Conservation (phyloP, 2,888 invertebrate genomes). For the Lasioglossum lativentre region DNA sequence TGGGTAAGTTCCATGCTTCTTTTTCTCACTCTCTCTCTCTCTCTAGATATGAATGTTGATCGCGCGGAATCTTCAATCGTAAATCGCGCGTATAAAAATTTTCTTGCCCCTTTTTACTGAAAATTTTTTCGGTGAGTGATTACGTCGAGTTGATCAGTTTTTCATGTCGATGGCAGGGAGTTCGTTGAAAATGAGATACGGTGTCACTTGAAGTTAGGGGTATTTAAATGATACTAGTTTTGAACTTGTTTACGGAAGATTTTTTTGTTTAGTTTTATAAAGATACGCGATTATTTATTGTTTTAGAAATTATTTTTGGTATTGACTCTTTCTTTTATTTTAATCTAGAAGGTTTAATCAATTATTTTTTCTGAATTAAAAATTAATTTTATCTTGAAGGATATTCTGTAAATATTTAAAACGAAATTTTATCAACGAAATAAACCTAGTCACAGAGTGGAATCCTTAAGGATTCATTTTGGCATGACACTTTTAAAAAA, state of each 20-base stretch:
- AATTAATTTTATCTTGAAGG: too few relatives aligned
- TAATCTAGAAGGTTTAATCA: too few relatives aligned
- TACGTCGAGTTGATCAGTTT: neutral
- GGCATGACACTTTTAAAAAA: too few relatives aligned
- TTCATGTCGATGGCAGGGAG: neutral
- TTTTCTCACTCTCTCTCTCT: neutral
- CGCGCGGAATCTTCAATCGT: neutral
- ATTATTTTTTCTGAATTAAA: too few relatives aligned
- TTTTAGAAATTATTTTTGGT: too few relatives aligned
- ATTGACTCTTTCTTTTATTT: too few relatives aligned
- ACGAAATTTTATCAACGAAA: too few relatives aligned
- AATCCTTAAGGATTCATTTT: too few relatives aligned
- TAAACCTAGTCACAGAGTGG: too few relatives aligned
- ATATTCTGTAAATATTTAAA: too few relatives aligned
- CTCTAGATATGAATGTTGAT: neutral
- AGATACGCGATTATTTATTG: neutral
- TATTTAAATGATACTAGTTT: neutral
- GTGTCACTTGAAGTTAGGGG: neutral
- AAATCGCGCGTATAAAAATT: neutral
- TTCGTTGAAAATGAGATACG: neutral
- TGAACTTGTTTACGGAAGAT: neutral
- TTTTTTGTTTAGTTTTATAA: too few relatives aligned
- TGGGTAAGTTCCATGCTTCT: slow-evolving; percentile 91
- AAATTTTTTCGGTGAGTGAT: too few relatives aligned
- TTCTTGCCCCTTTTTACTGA: neutral